Conservation (phyloP, 2,797 vertebrate genomes). For the Sphenodon punctatus region DNA sequence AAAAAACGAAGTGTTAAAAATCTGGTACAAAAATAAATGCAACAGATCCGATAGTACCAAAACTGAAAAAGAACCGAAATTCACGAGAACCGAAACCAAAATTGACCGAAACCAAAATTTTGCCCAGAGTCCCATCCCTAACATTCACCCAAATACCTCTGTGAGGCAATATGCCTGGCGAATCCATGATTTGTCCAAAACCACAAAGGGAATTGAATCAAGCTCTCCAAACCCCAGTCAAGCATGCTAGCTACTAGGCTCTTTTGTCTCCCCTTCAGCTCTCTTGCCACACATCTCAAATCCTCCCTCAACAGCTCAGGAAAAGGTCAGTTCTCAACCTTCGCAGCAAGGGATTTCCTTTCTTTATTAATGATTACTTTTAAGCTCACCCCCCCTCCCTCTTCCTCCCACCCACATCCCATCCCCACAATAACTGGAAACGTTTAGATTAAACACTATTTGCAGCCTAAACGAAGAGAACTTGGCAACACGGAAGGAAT, state of each 20-base stretch:
- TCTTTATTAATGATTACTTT: constrained; percentile 51
- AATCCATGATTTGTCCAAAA: no score
- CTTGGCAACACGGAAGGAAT: neutral
- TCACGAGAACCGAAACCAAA: no score
- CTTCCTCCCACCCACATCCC: neutral
- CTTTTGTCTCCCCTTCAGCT: neutral
- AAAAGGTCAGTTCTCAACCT: constrained; percentile 21
- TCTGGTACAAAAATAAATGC: no score
- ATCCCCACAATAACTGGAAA: constrained; percentile 17
- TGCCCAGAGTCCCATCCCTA: no score
- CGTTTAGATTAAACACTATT: constrained; percentile 19
- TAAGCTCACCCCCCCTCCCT: constrained; percentile 29
- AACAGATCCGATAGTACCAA: no score
- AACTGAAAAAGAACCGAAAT: no score
- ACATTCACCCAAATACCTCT: no score
- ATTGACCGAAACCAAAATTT: no score
- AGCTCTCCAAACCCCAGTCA: neutral
- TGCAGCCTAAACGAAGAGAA: neutral
- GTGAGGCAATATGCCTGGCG: no score
- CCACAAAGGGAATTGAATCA: no score
- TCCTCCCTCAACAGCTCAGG: constrained; percentile 11
- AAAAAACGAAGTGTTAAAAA: no score
- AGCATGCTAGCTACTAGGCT: neutral
- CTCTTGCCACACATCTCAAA: constrained; percentile 39
- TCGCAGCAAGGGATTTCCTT: constrained; percentile 46